phyloP scores from a whole-genome alignment of 2,113 vertebrate genomes.

The Xerus inauris region DNA sequence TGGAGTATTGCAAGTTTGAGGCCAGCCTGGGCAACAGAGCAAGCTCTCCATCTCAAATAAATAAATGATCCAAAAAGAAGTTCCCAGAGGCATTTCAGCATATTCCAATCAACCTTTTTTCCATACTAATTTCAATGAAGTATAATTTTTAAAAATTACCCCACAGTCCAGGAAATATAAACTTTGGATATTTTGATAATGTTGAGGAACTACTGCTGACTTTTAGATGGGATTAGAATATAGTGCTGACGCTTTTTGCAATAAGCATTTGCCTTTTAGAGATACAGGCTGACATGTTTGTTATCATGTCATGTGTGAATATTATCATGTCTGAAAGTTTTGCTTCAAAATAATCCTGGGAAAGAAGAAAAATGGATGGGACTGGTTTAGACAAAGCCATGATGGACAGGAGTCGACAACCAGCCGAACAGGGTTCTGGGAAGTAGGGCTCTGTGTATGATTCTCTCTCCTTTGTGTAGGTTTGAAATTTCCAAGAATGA shows the following conservation, averaged over 20 bases:
- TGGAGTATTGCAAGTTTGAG: too few relatives aligned
- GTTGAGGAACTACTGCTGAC: not conserved
- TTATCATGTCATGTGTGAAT: not conserved
- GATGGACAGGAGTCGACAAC: not conserved
- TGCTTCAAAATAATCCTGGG: not conserved
- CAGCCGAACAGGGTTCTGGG: not conserved
- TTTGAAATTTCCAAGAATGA: not conserved
- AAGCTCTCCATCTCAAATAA: too few relatives aligned
- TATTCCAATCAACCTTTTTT: not conserved
- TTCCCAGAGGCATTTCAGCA: not conserved
- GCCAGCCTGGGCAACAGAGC: too few relatives aligned
- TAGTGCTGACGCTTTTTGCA: not conserved
- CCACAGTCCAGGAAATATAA: not conserved
- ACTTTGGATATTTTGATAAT: not conserved
- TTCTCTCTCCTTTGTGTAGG: not conserved
- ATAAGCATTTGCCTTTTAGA: not conserved
- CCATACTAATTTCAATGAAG: not conserved
- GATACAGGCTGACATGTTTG: not conserved
- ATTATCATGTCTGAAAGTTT: not conserved
- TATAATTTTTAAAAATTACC: not conserved
- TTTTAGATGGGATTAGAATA: not conserved
- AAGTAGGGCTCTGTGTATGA: not conserved
- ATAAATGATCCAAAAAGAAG: not conserved
- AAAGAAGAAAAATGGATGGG: not conserved
- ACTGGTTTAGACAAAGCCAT: not conserved